Evolutionary conservation across 2,113 vertebrate genomes (phyloP), one percentile per base, ranked within the genome.

Genomic region (Neopipo cinnamomea): DNA sequence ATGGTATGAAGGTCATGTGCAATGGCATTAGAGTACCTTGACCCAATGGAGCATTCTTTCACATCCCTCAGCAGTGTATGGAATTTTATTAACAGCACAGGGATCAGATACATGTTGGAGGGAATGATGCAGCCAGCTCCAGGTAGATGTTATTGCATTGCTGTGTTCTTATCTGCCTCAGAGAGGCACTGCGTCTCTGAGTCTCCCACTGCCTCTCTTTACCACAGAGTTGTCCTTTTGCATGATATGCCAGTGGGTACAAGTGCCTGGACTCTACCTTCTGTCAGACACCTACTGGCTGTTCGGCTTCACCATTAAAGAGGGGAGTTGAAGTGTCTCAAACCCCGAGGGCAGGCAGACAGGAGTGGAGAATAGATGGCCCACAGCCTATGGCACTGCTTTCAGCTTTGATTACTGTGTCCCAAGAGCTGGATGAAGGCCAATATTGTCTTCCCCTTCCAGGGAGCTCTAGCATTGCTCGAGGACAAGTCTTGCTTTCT

Each of bases 131-230:
- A 90, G 65, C 20, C 39, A 72, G 47, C 56, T 68, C 33, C 78
- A 82, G 56, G 12, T 1, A 23, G 30, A 7, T 6, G 1, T 3
- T 20, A 6, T 39, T 21, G 22, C 28, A 16, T 30, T 2, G 4
- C 46, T 39, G 53, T 35, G 16, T 16, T n/a, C n/a, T 75, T 27
- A 4, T 22, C 49, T 75, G 47, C 19, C 72, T 14, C 33, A 23
- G 33, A 52, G 44, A 50, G 12, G 18, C 42, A 8, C 47, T 55
- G 18, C 44, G 25, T 39, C 37, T 42, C 47, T 3, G 0, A 15
- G 5, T 13, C 31, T 66, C n/a, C 30, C 35, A 14, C 35, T 10
- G n/a, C 17, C 47, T 42, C 39, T 20, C 62, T 44, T 30, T 61
- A 37, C 35, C 9, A 3, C 3, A 23, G 39, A 33, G 24, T 3